phyloP scores from a whole-genome alignment of 2,113 vertebrate species.

The Dasyurus viverrinus region DNA sequence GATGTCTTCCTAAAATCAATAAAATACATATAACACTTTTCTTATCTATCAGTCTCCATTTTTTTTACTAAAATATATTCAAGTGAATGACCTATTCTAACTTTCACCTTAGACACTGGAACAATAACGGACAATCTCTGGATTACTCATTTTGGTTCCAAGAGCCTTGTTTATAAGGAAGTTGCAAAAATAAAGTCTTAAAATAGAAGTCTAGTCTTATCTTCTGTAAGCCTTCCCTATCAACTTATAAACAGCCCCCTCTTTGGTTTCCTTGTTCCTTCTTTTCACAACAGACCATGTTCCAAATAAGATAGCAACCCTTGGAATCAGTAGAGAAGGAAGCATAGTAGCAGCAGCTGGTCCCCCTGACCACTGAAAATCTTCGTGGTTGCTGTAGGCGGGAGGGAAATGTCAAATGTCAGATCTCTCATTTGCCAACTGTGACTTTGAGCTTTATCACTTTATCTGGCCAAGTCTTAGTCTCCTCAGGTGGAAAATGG shows the following conservation, averaged over 20 bases:
- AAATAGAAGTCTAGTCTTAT: slow-evolving; percentile 77
- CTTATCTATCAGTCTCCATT: background rate
- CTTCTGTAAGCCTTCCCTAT: slow-evolving; percentile 68
- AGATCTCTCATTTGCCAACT: background rate
- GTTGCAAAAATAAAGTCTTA: slow-evolving; percentile 74
- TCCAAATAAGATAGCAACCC: slow-evolving; percentile 44
- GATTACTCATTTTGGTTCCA: slow-evolving; percentile 18
- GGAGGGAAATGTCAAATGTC: background rate
- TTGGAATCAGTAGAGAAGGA: background rate
- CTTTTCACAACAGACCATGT: slow-evolving; percentile 56
- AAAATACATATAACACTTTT: background rate
- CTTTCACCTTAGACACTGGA: background rate
- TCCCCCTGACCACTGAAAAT: background rate
- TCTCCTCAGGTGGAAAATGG: too few species aligned
- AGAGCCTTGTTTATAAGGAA: slow-evolving; percentile 69
- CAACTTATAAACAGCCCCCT: slow-evolving; percentile 59
- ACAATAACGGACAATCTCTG: background rate
- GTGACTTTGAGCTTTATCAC: too few species aligned
- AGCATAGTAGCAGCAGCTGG: background rate
- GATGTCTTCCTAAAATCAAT: background rate
- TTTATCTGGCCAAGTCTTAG: too few species aligned
- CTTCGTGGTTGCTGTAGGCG: background rate
- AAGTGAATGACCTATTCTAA: background rate
- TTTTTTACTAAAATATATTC: background rate
- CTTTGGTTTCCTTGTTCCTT: slow-evolving; percentile 72